phyloP scores from a whole-genome alignment of 2,797 vertebrate species.

The Florisuga fusca region DNA sequence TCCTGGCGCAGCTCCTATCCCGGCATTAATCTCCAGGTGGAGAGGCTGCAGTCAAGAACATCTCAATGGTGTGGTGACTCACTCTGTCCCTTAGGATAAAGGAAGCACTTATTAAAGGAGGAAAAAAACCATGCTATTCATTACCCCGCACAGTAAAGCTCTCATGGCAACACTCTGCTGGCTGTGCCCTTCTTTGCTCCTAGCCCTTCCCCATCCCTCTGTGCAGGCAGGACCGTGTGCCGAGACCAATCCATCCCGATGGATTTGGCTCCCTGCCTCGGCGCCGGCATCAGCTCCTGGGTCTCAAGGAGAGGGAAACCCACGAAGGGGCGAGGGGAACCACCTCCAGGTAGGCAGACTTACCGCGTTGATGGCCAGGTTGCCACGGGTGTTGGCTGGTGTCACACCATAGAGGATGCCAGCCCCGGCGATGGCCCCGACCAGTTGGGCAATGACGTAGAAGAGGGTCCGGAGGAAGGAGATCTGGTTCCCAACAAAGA shows the following conservation, averaged over 20 bases:
- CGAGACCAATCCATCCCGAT: rapidly evolving
- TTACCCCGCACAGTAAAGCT: slow-evolving; percentile 20
- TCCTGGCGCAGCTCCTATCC: neutral
- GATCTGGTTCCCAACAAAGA: slow-evolving; percentile 82
- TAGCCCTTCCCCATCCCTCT: neutral
- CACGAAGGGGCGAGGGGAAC: rapidly evolving
- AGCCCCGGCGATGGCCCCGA: slow-evolving; percentile 78
- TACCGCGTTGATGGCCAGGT: slow-evolving; percentile 80
- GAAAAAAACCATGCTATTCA: neutral
- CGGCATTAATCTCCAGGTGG: slow-evolving; percentile 24
- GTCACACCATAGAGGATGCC: slow-evolving; percentile 80
- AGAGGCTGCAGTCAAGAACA: slow-evolving; percentile 20
- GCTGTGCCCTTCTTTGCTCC: neutral
- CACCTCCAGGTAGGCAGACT: slow-evolving; percentile 26
- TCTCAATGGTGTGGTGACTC: slow-evolving; percentile 35
- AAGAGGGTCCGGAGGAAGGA: slow-evolving; percentile 76
- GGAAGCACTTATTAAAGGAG: slow-evolving; percentile 49
- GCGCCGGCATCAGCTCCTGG: rapidly evolving
- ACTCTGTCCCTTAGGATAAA: slow-evolving; percentile 49
- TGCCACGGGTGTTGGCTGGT: slow-evolving; percentile 72
- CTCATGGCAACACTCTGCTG: neutral
- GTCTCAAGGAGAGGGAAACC: neutral
- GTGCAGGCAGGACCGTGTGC: neutral
- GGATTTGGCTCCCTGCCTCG: neutral
- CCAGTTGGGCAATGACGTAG: slow-evolving; percentile 79